Conservation (phyloP, 2,113 vertebrate genomes). For the Otocyon megalotis region DNA sequence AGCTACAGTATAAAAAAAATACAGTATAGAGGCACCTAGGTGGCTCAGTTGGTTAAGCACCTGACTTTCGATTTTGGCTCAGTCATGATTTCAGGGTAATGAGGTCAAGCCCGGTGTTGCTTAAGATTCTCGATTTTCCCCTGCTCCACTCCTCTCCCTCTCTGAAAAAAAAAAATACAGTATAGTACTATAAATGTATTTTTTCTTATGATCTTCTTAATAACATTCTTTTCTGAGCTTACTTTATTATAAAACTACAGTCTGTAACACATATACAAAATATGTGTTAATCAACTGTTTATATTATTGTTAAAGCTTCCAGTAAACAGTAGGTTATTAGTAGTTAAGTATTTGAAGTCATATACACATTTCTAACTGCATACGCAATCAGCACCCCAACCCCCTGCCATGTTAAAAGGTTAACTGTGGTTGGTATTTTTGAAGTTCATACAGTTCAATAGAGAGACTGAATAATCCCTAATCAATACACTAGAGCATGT, state of each 20-base stretch:
- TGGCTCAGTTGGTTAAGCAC: neutral
- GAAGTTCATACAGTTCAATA: slow-evolving; percentile 45
- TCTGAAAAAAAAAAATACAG: neutral
- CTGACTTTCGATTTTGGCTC: neutral
- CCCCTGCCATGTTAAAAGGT: neutral
- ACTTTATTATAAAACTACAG: neutral
- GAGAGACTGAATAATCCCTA: neutral
- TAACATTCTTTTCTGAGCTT: neutral
- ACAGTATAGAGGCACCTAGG: neutral
- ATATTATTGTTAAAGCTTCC: neutral
- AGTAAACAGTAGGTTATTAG: neutral
- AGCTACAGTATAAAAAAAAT: neutral
- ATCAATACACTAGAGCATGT: neutral
- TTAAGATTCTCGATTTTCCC: neutral
- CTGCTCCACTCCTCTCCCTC: neutral
- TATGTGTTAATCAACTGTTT: neutral
- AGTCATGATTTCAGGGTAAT: neutral
- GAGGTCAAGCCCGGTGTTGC: neutral
- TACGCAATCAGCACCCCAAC: neutral
- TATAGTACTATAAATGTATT: neutral
- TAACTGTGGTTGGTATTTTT: neutral
- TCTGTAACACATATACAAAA: neutral
- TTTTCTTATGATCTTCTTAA: neutral
- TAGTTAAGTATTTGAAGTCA: neutral
- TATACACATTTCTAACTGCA: neutral